phyloP scores from a whole-genome alignment of 2,797 vertebrate genomes.

The Oreochromis mossambicus region DNA sequence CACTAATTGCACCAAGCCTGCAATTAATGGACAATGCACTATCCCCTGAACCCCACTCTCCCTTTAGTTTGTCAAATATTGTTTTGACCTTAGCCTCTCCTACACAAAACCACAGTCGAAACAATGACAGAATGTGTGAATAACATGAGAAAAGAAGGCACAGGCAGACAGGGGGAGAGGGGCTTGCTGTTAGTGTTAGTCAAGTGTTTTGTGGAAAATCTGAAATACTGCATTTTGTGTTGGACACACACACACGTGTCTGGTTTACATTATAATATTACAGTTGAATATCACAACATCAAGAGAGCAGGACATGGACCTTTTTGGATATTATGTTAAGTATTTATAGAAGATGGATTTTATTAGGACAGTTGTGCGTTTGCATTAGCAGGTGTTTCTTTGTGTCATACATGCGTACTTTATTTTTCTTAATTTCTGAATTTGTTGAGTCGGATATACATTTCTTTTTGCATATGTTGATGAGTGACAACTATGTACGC shows the following conservation, averaged over 20 bases:
- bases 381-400: not conserved
- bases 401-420: not conserved
- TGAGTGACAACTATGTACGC: not conserved
- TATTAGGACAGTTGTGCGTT: not conserved
- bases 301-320: not conserved
- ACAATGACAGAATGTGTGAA: not conserved
- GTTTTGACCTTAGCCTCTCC: not conserved
- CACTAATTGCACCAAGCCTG: not conserved
- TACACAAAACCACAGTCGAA: not conserved
- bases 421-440: not conserved
- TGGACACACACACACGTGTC: not conserved
- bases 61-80: not conserved
- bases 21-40: not conserved
- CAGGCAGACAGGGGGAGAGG: not conserved
- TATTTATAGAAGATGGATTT: not conserved
- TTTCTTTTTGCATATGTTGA: not conserved
- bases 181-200: not conserved
- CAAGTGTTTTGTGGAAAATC: conserved; percentile 5
- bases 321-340: not conserved
- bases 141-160: not conserved
- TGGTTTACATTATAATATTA: not conserved
- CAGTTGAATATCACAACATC: not conserved
- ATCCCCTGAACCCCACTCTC: not conserved
- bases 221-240: not conserved
- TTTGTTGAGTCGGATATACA: not conserved